phyloP scores from a whole-genome alignment of 2,888 invertebrate genomes.

The Drosophila buzzatii region DNA sequence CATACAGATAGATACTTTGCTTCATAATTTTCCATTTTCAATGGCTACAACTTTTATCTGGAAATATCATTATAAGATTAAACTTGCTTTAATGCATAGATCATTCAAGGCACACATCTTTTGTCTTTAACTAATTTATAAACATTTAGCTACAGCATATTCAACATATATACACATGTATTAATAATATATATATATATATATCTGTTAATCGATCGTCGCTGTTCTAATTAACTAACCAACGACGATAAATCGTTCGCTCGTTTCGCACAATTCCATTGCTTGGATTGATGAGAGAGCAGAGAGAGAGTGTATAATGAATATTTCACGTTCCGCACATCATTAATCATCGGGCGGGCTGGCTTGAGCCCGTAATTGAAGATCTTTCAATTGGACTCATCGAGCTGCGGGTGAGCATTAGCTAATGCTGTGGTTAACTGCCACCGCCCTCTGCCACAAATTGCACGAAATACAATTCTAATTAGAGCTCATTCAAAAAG shows the following conservation, averaged over 20 bases:
- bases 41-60: too few species aligned
- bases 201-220: neutral
- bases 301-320: conserved; percentile 62
- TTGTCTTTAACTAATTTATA: neutral
- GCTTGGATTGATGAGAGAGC: conserved; percentile 53
- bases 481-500: conserved; percentile 74
- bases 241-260: neutral
- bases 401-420: conserved; percentile 52
- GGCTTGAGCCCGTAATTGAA: conserved; percentile 25
- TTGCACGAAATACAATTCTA: conserved; percentile 71
- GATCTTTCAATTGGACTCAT: conserved; percentile 51
- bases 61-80: neutral
- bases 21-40: too few species aligned
- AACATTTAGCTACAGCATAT: neutral
- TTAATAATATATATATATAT: neutral
- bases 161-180: neutral
- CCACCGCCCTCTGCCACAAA: conserved; percentile 15
- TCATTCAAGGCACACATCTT: neutral
- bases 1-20: too few species aligned
- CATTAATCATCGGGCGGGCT: conserved; percentile 64
- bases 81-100: neutral
- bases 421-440: conserved; percentile 1
- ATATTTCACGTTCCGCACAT: conserved; percentile 47
- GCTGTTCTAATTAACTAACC: conserved; percentile 42
- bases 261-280: conserved; percentile 51